Base-by-base conservation (phyloP, 2,888 invertebrate species). In the Cephus pygmeus region DNA sequence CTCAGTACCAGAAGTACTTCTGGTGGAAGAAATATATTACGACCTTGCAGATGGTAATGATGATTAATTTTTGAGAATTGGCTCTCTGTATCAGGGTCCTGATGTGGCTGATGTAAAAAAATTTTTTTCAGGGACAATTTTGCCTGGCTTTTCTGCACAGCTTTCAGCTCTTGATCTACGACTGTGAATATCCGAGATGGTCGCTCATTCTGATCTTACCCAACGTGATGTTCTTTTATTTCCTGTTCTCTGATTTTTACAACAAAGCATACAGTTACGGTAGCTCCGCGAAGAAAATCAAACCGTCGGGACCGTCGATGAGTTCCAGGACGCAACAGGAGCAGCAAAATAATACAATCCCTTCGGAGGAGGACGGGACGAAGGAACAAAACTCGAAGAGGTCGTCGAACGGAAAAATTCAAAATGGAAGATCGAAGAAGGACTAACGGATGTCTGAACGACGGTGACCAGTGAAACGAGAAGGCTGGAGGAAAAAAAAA, bases 21-120 rank as follows among this genome's bases (percentile, higher is more conserved):
- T 98, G 97, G 95, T 98, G 98, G 98, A 98, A 98, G 92, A 96
- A 95, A 85, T 96, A 98, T 91, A 95, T 98, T 85, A 98, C 98
- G 36, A 95, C 95, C 35, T 92, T 98, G 89, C 98, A 98, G 93
- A 96, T 98, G 95, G 97, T 97, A 93, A 91, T 92, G 92, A 80
- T 35, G 34, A 75, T 73, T 69, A 56, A 69, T 35, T 33, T 33
- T 33, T 33, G 33, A 56, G 23, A 56, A 56, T 15, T 23, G 23
- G 15, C 23, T 78, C 33, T 77, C 4, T 34, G 12, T 30, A 30
- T 9, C 30, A 11, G 36, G 23, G 23, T 77, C 12, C 9, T 56
- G 15, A 31, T 11, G 34, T 23, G 12, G 34, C n/a, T 77, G 73
- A 34, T 11, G 30, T 34, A n/a, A 31, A 34, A 23, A 9, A 56